These are phyloP conservation scores for Pelobates fuscus DNA, from an alignment of 2,113 vertebrate species.

Conservation along the genomic window DNA sequence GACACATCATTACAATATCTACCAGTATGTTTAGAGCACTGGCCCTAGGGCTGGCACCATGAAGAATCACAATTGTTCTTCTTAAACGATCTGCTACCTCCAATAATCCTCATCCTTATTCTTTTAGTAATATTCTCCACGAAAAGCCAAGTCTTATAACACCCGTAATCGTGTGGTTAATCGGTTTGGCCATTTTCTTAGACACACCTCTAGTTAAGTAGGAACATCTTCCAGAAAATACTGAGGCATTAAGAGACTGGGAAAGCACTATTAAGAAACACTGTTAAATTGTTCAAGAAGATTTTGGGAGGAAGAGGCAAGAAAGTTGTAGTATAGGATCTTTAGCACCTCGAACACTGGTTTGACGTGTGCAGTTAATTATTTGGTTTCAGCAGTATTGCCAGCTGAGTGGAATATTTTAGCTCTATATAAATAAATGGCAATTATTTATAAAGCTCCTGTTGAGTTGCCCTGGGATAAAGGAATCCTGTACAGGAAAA, in stretches of 20 bases:
- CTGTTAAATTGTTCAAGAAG: background rate
- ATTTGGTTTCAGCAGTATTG: background rate
- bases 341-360: background rate
- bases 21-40: too few relatives aligned
- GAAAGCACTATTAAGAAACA: background rate
- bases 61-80: too few relatives aligned
- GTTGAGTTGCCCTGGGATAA: background rate
- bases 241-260: background rate
- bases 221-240: background rate
- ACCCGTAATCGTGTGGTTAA: too few relatives aligned
- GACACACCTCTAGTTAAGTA: background rate
- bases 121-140: too few relatives aligned
- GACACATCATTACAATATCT: too few relatives aligned
- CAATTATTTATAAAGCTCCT: conserved; percentile 1
- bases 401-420: background rate
- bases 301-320: background rate
- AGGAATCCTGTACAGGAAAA: conserved; percentile 6
- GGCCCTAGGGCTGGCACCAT: too few relatives aligned
- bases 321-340: background rate
- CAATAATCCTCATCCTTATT: too few relatives aligned
- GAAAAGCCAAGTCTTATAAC: too few relatives aligned
- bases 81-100: too few relatives aligned
- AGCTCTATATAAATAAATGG: conserved; percentile 9
- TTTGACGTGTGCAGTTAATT: background rate
- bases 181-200: too few relatives aligned